Evolutionary conservation across 2,113 vertebrate genomes (phyloP).

Genomic region (Sus scrofa): DNA sequence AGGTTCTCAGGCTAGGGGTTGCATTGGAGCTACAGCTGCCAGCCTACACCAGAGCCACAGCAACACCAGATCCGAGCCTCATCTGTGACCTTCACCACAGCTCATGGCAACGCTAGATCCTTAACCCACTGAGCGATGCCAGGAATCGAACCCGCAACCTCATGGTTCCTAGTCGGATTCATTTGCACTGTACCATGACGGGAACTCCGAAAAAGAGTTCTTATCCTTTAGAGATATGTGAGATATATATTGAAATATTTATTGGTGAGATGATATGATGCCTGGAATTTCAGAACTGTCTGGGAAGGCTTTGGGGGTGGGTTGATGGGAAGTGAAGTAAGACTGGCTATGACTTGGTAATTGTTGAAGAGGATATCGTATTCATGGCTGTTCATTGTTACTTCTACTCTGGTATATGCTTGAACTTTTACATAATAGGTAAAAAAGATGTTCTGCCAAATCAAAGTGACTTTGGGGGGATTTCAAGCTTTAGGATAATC

Average conservation of each 20-base stretch:
- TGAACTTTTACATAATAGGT: neutral
- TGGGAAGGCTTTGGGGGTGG: neutral
- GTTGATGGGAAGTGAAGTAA: neutral
- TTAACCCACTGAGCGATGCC: no score
- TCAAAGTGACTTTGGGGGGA: neutral
- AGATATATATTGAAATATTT: neutral
- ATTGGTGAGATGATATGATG: neutral
- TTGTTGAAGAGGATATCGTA: neutral
- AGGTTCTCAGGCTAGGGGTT: no score
- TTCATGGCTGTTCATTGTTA: neutral
- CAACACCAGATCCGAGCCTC: no score
- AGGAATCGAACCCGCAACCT: no score
- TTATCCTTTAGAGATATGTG: constrained; percentile 8
- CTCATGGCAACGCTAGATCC: no score
- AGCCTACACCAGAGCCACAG: no score
- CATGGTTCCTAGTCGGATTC: no score
- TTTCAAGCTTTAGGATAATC: neutral
- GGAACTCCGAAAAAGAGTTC: neutral
- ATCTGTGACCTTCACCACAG: no score
- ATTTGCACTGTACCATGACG: no score
- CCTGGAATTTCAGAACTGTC: neutral
- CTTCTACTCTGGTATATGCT: neutral
- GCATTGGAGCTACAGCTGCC: no score
- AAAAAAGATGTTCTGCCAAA: constrained; percentile 19
- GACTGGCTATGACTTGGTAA: neutral